Percentiles rank a stretch among this genome's conserved stretches.
phyloP scores from a whole-genome alignment of 2,797 vertebrate genomes.

The Propithecus deckenii region DNA sequence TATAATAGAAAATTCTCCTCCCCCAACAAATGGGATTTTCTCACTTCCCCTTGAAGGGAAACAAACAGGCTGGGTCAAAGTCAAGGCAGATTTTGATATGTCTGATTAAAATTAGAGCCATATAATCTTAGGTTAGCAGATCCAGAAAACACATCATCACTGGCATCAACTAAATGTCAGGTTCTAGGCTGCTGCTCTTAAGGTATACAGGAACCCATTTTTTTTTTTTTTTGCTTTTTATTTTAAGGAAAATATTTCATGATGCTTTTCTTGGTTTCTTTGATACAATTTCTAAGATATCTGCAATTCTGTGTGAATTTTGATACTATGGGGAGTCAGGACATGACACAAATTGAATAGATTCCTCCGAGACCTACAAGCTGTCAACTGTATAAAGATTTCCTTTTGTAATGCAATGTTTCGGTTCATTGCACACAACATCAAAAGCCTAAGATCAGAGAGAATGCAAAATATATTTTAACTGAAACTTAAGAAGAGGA shows the following conservation, averaged over 20 bases:
- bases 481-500: constrained; percentile 57
- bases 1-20: not conserved
- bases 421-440: constrained; percentile 62
- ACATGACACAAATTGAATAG: constrained; percentile 44
- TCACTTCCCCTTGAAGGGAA: not conserved
- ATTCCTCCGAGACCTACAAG: constrained; percentile 52
- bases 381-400: constrained; percentile 58
- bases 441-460: constrained; percentile 62
- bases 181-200: not conserved
- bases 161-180: not conserved
- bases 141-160: not conserved
- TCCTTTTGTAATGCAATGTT: constrained; percentile 66
- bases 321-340: constrained; percentile 27
- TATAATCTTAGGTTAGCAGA: not conserved
- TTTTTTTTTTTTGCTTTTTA: not conserved
- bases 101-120: not conserved
- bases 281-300: constrained; percentile 50
- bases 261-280: constrained; percentile 18
- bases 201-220: not conserved
- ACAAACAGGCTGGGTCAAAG: not conserved
- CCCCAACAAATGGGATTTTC: not conserved
- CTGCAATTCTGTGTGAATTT: constrained; percentile 53
- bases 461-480: constrained; percentile 58
- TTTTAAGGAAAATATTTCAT: constrained; percentile 12
- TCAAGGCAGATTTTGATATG: not conserved